Percentiles rank a stretch among this genome's conserved stretches.
phyloP scores from a whole-genome alignment of 2,888 invertebrate genomes.

The Panorpa germanica region DNA sequence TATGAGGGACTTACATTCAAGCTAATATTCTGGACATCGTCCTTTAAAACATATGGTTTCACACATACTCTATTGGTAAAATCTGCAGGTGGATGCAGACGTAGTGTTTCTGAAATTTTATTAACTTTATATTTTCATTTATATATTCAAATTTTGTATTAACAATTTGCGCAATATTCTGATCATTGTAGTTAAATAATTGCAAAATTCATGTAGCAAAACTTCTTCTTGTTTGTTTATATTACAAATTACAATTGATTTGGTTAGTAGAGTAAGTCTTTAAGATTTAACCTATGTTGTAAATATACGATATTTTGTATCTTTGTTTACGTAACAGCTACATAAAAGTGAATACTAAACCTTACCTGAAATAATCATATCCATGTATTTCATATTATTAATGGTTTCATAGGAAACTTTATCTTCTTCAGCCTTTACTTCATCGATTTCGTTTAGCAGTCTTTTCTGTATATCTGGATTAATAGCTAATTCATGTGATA shows the following conservation, averaged over 20 bases:
- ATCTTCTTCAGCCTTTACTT: conserved; percentile 12
- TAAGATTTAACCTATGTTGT: no score
- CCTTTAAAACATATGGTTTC: conserved; percentile 27
- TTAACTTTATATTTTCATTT: conserved; percentile 1
- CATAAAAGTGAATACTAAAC: no score
- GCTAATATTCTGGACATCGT: no score
- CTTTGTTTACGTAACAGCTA: no score
- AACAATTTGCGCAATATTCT: no score
- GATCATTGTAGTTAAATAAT: no score
- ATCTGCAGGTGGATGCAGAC: conserved; percentile 28
- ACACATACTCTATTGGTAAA: conserved; percentile 29
- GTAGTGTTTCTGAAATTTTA: conserved; percentile 23
- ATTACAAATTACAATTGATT: no score
- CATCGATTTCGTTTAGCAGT: conserved; percentile 19
- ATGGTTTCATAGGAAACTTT: conserved; percentile 15
- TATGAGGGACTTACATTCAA: not conserved
- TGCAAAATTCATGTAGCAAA: no score
- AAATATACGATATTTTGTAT: not conserved
- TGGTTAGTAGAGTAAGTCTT: no score
- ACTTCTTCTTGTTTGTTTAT: no score
- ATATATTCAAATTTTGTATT: conserved; percentile 6
- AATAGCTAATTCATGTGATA: conserved; percentile 25
- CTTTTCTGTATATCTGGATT: conserved; percentile 25
- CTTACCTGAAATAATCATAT: conserved; percentile 15
- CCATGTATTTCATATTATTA: conserved; percentile 16